Evolutionary conservation across 2,888 invertebrate species (phyloP), one percentile per base, ranked within the genome.

Genomic region (Thelaira solivaga): DNA sequence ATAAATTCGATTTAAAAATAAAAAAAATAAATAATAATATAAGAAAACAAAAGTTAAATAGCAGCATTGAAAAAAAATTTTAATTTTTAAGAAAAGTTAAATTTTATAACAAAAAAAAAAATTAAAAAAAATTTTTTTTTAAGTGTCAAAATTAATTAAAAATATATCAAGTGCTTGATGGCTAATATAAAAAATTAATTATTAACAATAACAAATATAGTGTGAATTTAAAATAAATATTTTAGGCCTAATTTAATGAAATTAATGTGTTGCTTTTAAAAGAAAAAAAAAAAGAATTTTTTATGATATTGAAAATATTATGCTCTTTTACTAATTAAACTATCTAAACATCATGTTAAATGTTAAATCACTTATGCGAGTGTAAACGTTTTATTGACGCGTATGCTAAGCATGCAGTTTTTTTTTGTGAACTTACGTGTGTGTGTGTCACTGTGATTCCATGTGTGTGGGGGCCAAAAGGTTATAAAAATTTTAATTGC

Each of bases 401-500:
- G 13, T 26, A 18, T 24, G 45, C 34, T 61, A 45, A 34, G 26
- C 24, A 7, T 5, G 16, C 22, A 13, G 22, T 22, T 55, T 18
- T 26, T 29, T 10, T 36, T 5, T 7, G 11, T 41, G 4, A 13
- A 7, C 10, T 4, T 31, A 4, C 3, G n/a, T 45, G 11, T 22
- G 36, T 39, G 11, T 1, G 1, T n/a, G 18, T n/a, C n/a, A n/a
- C n/a, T n/a, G n/a, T n/a, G n/a, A n/a, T n/a, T n/a, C n/a, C n/a
- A n/a, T 43, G 8, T 36, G 16, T 49, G 36, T 31, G 22, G 45
- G 10, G 39, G 55, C 41, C 18, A 47, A 47, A 72, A 51, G 43
- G 34, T 73, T 65, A 41, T 65, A 57, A 59, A 57, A 65, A 73
- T 41, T 57, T 31, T 41, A 59, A 65, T 57, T 59, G 51, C 59